Evolutionary conservation across 2,797 vertebrate genomes (phyloP).

Genomic region (Pseudomugil tenellus): DNA sequence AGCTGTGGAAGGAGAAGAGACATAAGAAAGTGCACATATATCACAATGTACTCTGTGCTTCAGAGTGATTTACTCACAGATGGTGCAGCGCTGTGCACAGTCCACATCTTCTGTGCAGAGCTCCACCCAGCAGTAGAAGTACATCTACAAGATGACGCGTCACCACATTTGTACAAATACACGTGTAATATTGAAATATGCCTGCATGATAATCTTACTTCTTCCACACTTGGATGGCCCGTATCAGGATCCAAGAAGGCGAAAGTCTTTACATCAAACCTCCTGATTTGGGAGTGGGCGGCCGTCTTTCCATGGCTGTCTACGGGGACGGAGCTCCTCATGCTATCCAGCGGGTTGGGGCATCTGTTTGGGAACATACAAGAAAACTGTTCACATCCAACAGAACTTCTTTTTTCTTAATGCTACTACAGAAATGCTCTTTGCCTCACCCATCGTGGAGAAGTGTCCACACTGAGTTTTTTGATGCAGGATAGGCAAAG

Average conservation of each 20-base stretch:
- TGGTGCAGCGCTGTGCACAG: constrained; percentile 69
- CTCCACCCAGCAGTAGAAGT: constrained; percentile 81
- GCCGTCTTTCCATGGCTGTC: constrained; percentile 43
- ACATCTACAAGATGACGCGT: constrained; percentile 55
- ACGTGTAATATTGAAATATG: not conserved
- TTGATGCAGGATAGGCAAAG: constrained; percentile 76
- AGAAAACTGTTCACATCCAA: not conserved
- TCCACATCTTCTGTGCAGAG: constrained; percentile 63
- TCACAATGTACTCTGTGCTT: not conserved
- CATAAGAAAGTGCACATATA: not conserved
- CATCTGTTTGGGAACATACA: constrained; percentile 58
- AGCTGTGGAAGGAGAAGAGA: constrained; percentile 46
- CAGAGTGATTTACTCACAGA: constrained; percentile 59
- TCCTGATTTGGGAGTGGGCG: constrained; percentile 69
- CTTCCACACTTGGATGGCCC: constrained; percentile 66
- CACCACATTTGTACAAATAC: not conserved
- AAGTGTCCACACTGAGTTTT: constrained; percentile 78
- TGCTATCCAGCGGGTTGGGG: constrained; percentile 72
- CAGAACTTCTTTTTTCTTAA: not conserved
- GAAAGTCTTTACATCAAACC: constrained; percentile 80
- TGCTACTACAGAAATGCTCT: fast-evolving
- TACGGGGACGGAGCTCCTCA: constrained; percentile 70
- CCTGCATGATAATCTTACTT: constrained; percentile 47
- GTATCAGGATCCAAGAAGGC: constrained; percentile 74
- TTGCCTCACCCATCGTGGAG: constrained; percentile 70